Base-by-base conservation (phyloP, 2,113 vertebrate genomes). In the Ctenomys sociabilis region DNA sequence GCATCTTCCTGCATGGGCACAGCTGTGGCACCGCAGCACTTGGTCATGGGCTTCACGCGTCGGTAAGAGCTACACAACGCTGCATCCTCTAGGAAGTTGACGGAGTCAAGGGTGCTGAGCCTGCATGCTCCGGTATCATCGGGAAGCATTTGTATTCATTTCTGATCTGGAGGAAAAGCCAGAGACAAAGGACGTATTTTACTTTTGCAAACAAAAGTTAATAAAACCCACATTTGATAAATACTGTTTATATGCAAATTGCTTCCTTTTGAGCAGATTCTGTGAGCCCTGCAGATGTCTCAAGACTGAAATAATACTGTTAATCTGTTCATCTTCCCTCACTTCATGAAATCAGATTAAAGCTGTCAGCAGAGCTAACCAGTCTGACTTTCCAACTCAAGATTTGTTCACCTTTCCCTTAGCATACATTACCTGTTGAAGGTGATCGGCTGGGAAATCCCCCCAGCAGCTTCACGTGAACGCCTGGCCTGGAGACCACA, bases 401-500 rank as follows among this genome's bases (percentile, higher is more conserved):
- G 73, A 75, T 95, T 96, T 96, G 88, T 91, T 95, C 75, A 96
- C 40, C 94, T 97, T 97, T 92, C 49, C 73, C 35, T 84, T 72
- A 96, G 88, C 7, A 24, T 72, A 52, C 87, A 83, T 92, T 16
- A 72, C 49, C 75, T 96, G 82, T 97, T 81, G 95, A 94, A 81
- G 35, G 72, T 57, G 97, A 95, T 95, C 85, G 97, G 59, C 73
- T 94, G 92, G 57, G 54, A 97, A 97, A 95, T 96, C 73, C 83
- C 91, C 75, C 90, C 91, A 57, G 94, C 96, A 97, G 3, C n/a
- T 94, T 96, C 68, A 61, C 54, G 28, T 81, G 92, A 75, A 1
- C 19, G 73, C 5, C n/a, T 97, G 2, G 37, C 37, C 26, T 59
- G 61, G 13, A 97, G 32, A 7, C 61, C 45, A 1, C 7, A 75